Evolutionary conservation across 2,113 vertebrate genomes (phyloP).

Genomic region (Macaca nemestrina): DNA sequence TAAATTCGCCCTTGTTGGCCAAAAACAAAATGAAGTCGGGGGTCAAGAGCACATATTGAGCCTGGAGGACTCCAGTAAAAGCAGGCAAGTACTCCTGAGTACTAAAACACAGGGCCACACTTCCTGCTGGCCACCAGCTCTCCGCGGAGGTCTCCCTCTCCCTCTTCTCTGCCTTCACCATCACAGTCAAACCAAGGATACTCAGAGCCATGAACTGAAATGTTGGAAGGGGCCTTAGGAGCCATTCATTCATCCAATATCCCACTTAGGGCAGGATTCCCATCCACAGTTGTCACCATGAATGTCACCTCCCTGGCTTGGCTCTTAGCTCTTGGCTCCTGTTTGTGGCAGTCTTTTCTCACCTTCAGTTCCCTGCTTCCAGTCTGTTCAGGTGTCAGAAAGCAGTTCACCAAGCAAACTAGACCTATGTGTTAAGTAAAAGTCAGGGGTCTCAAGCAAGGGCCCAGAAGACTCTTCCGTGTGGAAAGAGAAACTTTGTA

Average conservation of each 20-base stretch:
- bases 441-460: conserved; percentile 24
- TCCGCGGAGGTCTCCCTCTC: neutral
- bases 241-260: neutral
- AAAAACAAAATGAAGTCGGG: neutral
- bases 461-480: neutral
- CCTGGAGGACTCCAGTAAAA: neutral
- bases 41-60: neutral
- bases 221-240: neutral
- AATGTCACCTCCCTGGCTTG: neutral
- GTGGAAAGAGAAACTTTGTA: neutral
- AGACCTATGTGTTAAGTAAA: conserved; percentile 37
- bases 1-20: neutral
- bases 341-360: neutral
- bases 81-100: neutral
- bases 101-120: neutral
- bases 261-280: neutral
- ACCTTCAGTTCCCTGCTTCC: neutral
- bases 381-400: neutral
- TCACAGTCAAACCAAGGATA: neutral
- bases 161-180: neutral
- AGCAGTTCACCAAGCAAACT: conserved; percentile 7
- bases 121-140: neutral
- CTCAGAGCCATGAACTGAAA: neutral
- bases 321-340: neutral
- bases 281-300: neutral